phyloP scores from a whole-genome alignment of 2,797 vertebrate species.

The Columba guinea region DNA sequence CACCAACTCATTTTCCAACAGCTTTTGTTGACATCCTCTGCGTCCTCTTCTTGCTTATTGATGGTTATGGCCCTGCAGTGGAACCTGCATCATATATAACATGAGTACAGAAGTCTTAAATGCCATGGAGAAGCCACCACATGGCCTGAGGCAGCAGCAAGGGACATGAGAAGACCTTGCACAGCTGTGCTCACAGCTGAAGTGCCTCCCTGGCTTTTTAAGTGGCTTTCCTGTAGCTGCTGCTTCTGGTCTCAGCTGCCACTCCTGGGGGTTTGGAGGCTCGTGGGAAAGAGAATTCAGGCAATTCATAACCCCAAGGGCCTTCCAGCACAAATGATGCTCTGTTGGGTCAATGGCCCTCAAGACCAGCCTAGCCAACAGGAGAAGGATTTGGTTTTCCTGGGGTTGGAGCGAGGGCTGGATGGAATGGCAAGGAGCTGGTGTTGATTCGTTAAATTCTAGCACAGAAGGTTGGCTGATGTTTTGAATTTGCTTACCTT shows the following conservation, averaged over 20 bases:
- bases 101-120: not conserved
- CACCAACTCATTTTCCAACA: not conserved
- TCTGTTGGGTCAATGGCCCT: fast-evolving
- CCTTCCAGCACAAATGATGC: not conserved
- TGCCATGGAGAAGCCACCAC: fast-evolving
- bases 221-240: not conserved
- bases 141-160: not conserved
- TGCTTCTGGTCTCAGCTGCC: not conserved
- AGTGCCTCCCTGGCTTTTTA: not conserved
- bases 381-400: not conserved
- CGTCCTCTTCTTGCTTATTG: not conserved
- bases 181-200: not conserved
- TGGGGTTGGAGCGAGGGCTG: not conserved
- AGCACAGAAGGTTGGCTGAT: slow-evolving; percentile 19
- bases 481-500: slow-evolving; percentile 58
- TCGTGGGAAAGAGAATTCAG: not conserved
- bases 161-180: not conserved
- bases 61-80: not conserved
- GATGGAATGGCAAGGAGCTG: not conserved
- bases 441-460: slow-evolving; percentile 44
- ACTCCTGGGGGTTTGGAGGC: not conserved
- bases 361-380: not conserved
- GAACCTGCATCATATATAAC: not conserved
- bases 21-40: not conserved
- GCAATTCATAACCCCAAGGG: not conserved